Base-by-base conservation (phyloP, 2,113 vertebrate genomes). In the Peucedramus taeniatus region DNA sequence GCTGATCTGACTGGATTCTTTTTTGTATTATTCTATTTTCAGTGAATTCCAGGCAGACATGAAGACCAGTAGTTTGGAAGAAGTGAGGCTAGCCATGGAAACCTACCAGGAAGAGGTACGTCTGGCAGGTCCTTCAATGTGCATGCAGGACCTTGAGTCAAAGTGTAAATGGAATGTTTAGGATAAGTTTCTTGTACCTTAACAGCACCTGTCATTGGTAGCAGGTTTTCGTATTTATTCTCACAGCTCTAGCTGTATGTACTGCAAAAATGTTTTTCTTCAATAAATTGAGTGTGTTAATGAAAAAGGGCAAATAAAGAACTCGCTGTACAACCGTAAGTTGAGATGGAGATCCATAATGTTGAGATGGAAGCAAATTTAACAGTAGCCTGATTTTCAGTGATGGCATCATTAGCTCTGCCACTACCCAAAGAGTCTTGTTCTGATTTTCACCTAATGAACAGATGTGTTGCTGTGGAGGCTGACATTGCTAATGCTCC, bases 11-110 rank as follows among this genome's bases (percentile, higher is more conserved):
- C 31, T 11, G 3, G 5, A 22, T 35, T 79, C 8, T 75, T 79
- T 87, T 85, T 85, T 80, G 11, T 49, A 11, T 68, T 50, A 83
- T 60, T 97, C 59, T 82, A 1, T 95, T 95, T 87, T 56, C 85
- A 99, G 99, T 94, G 98, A 99, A 94, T 98, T 99, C 27, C 99
- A 99, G 94, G 97, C 98, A 40, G 98, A 99, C 14, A 47, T 98
- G 81, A 99, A 98, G 97, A 98, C 96, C 49, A 98, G 97, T 26
- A 98, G 97, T 97, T 60, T 99, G 95, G 98, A 99, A 89, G 99
- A 99, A 97, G 98, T 99, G 97, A 98, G 98, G 96, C 97, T 98
- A 53, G 98, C 98, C 54, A 97, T 99, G 96, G 98, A 99, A 91
- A 98, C 98, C 4, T 99, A 98, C 94, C 99, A 97, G 37, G 98